Percentiles rank a stretch among this genome's conserved stretches.
Conservation (phyloP, 2,888 invertebrate species). For the Crematogaster levior region DNA sequence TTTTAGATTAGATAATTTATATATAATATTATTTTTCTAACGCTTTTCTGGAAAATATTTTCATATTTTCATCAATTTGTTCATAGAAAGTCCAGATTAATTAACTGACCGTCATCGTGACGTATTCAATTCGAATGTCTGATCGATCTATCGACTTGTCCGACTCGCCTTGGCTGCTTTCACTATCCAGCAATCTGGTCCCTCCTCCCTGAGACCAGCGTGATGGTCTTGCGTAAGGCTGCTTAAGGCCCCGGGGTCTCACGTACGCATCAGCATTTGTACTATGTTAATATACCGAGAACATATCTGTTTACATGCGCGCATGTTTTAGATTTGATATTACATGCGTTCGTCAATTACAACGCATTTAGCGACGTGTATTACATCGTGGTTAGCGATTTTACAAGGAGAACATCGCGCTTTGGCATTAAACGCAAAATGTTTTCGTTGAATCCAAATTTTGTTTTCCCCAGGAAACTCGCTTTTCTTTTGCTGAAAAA, state of each 20-base stretch:
- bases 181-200: constrained; percentile 82
- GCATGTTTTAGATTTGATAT: constrained; percentile 13
- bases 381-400: background rate
- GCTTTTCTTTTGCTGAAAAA: background rate
- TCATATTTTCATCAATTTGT: background rate
- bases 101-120: constrained; percentile 57
- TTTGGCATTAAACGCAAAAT: constrained; percentile 40
- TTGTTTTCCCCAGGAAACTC: background rate
- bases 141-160: constrained; percentile 59
- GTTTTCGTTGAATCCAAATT: constrained; percentile 15
- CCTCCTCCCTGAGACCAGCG: constrained; percentile 72
- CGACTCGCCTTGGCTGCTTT: constrained; percentile 78
- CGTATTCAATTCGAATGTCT: constrained; percentile 59
- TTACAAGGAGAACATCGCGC: constrained; percentile 17
- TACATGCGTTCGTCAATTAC: constrained; percentile 31
- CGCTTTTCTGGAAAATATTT: background rate
- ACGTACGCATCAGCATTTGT: constrained; percentile 12
- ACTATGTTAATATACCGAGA: background rate
- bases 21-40: background rate
- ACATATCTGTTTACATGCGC: background rate
- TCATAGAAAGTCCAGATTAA: constrained; percentile 30
- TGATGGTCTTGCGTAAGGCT: constrained; percentile 77
- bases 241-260: constrained; percentile 57
- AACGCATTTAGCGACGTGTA: background rate
- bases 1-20: background rate